A percentile compares a stretch with the other conserved stretches of the same genome.
Conservation (phyloP, 2,888 invertebrate species). For the Notodonta dromedarius region DNA sequence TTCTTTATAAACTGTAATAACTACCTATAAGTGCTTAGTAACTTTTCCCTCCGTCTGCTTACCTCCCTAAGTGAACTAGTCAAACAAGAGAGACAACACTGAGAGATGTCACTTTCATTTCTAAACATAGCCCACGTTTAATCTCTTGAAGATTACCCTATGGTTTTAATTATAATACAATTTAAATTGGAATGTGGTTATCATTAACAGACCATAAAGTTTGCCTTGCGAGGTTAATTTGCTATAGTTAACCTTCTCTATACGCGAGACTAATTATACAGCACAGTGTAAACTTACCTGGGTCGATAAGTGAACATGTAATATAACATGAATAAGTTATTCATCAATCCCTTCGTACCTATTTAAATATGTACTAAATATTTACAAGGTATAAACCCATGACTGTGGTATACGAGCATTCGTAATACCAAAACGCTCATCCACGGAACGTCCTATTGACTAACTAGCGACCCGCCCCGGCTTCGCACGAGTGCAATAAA, state of each 20-base stretch:
- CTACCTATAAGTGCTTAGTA: constrained; percentile 3
- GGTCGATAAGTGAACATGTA: no score
- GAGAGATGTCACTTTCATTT: constrained; percentile 26
- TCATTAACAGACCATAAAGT: not conserved
- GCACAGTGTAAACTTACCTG: no score
- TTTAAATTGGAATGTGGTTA: not conserved
- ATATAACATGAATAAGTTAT: no score
- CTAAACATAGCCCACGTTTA: constrained; percentile 19
- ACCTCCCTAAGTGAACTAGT: constrained; percentile 15
- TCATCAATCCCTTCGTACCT: no score
- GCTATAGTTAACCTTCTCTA: not conserved
- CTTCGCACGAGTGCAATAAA: no score
- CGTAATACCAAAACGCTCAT: no score
- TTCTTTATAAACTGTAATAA: not conserved
- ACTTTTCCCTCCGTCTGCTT: constrained; percentile 6
- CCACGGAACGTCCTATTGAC: no score
- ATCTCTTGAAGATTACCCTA: constrained; percentile 15
- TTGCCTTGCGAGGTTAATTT: not conserved
- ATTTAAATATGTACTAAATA: no score
- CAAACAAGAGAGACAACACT: constrained; percentile 18
- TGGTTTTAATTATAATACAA: no score
- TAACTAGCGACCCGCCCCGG: no score
- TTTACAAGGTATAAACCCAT: no score
- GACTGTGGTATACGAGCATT: no score
- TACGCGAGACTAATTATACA: not conserved